Conservation (phyloP, 2,113 vertebrate genomes). For the Larimichthys polyactis region DNA sequence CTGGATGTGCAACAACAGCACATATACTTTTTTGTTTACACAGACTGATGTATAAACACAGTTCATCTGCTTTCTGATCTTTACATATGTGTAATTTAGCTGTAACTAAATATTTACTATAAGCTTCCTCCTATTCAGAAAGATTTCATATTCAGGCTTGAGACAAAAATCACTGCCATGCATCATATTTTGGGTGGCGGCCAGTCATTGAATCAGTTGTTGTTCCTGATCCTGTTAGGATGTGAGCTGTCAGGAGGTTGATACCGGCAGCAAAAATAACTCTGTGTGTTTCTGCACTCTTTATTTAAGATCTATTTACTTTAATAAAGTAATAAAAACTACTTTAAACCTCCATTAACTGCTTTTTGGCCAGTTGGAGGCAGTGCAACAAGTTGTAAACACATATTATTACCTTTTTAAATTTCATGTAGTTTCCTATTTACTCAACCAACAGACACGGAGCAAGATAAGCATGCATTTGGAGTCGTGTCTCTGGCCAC, state of each 20-base stretch:
- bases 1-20: conserved; percentile 28
- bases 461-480: neutral
- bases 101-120: conserved; percentile 66
- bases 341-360: neutral
- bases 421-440: neutral
- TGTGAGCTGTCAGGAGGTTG: conserved; percentile 5
- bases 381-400: neutral
- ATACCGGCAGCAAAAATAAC: conserved; percentile 28
- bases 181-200: conserved; percentile 28
- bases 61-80: conserved; percentile 44
- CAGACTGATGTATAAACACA: conserved; percentile 37
- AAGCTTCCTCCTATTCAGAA: conserved; percentile 65
- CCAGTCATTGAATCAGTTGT: conserved; percentile 40
- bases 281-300: neutral
- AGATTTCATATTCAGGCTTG: conserved; percentile 34
- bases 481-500: neutral
- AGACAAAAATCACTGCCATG: conserved; percentile 19
- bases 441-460: neutral
- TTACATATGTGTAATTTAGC: conserved; percentile 48
- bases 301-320: neutral
- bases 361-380: neutral
- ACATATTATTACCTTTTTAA: neutral
- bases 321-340: neutral
- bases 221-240: conserved; percentile 33
- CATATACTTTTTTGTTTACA: conserved; percentile 28